Evolutionary conservation across 2,113 vertebrate species (phyloP).

Genomic region (Heterochromis multidens): DNA sequence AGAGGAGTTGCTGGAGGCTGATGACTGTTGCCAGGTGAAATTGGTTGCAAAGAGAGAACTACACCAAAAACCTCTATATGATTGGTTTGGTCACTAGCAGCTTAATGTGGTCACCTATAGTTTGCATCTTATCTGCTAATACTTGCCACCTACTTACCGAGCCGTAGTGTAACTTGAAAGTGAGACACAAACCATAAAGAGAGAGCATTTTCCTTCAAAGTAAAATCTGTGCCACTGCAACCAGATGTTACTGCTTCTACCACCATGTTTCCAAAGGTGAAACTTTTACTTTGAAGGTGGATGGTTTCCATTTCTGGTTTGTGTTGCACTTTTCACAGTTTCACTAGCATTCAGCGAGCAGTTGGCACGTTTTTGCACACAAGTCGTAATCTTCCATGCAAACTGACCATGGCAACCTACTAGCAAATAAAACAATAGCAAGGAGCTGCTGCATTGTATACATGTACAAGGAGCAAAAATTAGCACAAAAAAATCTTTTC

Average conservation of each 20-base stretch:
- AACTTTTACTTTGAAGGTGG: not conserved
- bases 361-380: not conserved
- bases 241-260: not conserved
- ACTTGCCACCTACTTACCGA: not conserved
- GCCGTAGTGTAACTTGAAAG: not conserved
- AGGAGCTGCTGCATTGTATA: not conserved
- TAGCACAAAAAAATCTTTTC: not conserved
- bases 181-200: not conserved
- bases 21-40: fast-evolving
- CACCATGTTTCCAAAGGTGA: fast-evolving
- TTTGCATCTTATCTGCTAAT: not conserved
- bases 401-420: not conserved
- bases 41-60: not conserved
- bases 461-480: not conserved
- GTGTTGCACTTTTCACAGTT: not conserved
- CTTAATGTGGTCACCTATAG: no score
- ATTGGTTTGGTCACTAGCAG: not conserved
- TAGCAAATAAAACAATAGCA: not conserved
- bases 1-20: not conserved
- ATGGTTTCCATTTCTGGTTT: not conserved
- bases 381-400: not conserved
- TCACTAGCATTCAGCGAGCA: fast-evolving
- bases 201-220: not conserved
- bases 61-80: not conserved
- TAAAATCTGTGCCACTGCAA: not conserved